Conservation (phyloP, 2,888 invertebrate species). For the Luperina testacea region DNA sequence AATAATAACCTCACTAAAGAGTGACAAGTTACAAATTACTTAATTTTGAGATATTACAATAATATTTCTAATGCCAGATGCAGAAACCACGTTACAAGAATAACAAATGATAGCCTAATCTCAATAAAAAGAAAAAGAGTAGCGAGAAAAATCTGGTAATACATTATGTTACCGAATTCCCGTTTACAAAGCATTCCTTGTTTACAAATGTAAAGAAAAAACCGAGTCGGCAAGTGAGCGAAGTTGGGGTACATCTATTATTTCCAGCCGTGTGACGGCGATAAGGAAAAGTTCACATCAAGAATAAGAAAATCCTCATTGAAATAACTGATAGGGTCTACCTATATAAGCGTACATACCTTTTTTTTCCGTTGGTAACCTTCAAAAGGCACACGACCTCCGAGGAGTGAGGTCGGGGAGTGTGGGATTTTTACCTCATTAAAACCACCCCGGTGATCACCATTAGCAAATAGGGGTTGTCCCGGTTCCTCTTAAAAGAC, state of each 20-base stretch:
- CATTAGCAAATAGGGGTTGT: no score
- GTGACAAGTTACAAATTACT: neutral
- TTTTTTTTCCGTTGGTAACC: no score
- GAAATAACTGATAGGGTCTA: conserved; percentile 13
- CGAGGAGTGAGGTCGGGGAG: no score
- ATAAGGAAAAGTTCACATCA: conserved; percentile 40
- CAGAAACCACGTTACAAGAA: conserved; percentile 1
- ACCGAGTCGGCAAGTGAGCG: conserved; percentile 29
- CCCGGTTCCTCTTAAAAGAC: no score
- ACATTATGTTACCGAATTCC: conserved; percentile 37
- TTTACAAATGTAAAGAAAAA: conserved; percentile 54
- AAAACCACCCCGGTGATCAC: no score
- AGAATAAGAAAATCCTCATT: conserved; percentile 32
- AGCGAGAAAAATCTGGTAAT: conserved; percentile 40
- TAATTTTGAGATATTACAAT: neutral
- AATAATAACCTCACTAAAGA: neutral
- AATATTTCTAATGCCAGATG: neutral
- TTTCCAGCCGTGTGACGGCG: conserved; percentile 14
- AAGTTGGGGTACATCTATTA: conserved; percentile 51
- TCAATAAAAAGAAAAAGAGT: conserved; percentile 25
- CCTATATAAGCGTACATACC: neutral
- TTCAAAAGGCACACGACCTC: no score
- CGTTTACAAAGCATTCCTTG: conserved; percentile 46
- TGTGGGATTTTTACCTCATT: no score
- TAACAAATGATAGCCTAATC: conserved; percentile 37